Evolutionary conservation across 2,888 invertebrate genomes (phyloP).

Genomic region (Conomelus anceps): DNA sequence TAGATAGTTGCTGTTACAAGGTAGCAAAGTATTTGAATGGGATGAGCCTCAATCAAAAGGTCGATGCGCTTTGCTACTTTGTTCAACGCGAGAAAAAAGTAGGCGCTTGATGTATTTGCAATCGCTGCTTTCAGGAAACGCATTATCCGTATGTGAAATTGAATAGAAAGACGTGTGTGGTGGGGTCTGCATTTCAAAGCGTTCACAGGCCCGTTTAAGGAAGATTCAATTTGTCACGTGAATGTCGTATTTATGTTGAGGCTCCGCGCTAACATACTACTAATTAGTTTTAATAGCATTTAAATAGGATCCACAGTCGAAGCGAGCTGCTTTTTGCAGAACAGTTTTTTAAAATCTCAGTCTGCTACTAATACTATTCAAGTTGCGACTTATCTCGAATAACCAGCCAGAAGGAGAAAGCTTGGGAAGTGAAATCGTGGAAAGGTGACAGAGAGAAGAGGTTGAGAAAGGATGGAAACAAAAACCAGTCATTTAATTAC

Average conservation of each 20-base stretch:
- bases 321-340: neutral
- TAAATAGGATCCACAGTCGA: neutral
- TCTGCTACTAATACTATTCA: neutral
- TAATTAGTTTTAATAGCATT: neutral
- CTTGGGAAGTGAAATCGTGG: neutral
- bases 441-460: neutral
- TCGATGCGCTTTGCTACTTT: neutral
- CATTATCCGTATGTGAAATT: neutral
- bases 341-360: neutral
- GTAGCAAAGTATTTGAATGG: neutral
- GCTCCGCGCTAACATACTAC: neutral
- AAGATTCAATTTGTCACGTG: neutral
- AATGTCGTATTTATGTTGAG: neutral
- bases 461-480: neutral
- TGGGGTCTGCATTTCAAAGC: neutral
- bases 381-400: neutral
- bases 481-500: neutral
- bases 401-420: neutral
- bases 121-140: neutral
- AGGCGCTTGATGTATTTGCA: neutral
- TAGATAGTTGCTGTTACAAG: neutral
- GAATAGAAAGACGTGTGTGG: neutral
- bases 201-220: neutral
- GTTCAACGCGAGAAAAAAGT: neutral
- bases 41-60: neutral